Evolutionary conservation across 2,888 invertebrate genomes (phyloP), one percentile per base, ranked within the genome.

Genomic region (Heliconius erato): DNA sequence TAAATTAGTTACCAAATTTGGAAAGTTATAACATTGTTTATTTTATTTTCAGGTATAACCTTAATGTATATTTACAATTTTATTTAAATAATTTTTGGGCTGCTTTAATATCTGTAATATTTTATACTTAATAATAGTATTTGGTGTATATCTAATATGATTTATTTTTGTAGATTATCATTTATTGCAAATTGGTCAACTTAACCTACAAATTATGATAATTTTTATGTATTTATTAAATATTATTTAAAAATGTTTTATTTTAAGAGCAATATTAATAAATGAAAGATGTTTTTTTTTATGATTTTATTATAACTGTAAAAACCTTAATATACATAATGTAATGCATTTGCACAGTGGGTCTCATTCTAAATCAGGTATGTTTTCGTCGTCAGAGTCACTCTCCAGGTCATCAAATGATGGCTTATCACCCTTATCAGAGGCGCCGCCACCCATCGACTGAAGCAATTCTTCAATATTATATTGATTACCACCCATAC

Each of bases 351-450:
- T 89, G 91, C 91, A 87, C 84, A 72, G 86, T 85, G 79, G 87
- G 85, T 88, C 90, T 96, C 94, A 97, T 95, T 97, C 97, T 91
- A 98, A 96, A 92, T 97, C 97, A 35, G 98, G 98, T 93, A 98
- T 94, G 88, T 97, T 97, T 90, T 98, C 98, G 90, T 98, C 98
- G 91, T 98, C 98, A 3, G 97, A 98, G 90, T 98, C 98, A 86
- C 96, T 97, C 87, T 97, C 97, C 88, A 98, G 93, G 91, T 98
- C 98, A 89, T 98, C 98, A 87, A 98, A 97, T 86, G 96, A 97
- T 81, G 97, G 97, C 94, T 97, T 97, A 59, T 95, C 96, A 85
- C 95, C 96, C 84, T 95, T 96, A 82, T 95, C 96, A 79, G 96
- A 93, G 79, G 88, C 91, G 79, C 88, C 90, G 54, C 90, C 97